Evolutionary conservation across 64 coral and sea anemone species (phyloP), one percentile per base, ranked within the genome.

Genomic region (Astreopora myriophthalma): DNA sequence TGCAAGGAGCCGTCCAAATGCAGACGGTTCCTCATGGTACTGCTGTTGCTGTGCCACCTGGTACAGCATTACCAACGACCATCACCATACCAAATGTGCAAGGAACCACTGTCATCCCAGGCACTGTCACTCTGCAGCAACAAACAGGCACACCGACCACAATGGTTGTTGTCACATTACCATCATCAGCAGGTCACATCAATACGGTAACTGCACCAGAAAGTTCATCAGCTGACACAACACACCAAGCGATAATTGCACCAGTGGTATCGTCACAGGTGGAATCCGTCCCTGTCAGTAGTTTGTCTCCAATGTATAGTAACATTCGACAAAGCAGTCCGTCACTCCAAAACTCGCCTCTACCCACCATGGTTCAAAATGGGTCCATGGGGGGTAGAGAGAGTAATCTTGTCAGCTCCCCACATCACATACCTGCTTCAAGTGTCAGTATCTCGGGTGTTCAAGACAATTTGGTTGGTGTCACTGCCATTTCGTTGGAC

Each of bases 321-420:
- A 92, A 75, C 65, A 86, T 97, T 20, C 91, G 65, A 51, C 95
- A 97, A 51, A 87, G 85, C n/a, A 97, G 95, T 57, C 95, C 95
- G 9, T 65, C 72, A 1, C 44, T 97, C n/a, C 91, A 97, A 28
- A 92, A 87, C 36, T 97, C 95, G 0, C 95, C 95, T 8, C 81
- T 97, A 22, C 95, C 95, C 0, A 97, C 95, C 35, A 94, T 97
- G 95, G 95, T 89, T 46, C 95, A 97, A 66, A 97, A 97, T 91
- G 95, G 94, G 17, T 49, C 28, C 69, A 76, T 90, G 25, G 46
- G 31, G n/a, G 29, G 87, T 62, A 90, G 90, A 22, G 94, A 96
- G 8, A 68, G 58, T 58, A 80, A 72, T 48, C 76, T 94, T 39
- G 83, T 97, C 6, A 82, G 91, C 9, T 97, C 95, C 28, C 95